phyloP scores from a whole-genome alignment of 2,888 invertebrate species.

The Diogma glabrata region DNA sequence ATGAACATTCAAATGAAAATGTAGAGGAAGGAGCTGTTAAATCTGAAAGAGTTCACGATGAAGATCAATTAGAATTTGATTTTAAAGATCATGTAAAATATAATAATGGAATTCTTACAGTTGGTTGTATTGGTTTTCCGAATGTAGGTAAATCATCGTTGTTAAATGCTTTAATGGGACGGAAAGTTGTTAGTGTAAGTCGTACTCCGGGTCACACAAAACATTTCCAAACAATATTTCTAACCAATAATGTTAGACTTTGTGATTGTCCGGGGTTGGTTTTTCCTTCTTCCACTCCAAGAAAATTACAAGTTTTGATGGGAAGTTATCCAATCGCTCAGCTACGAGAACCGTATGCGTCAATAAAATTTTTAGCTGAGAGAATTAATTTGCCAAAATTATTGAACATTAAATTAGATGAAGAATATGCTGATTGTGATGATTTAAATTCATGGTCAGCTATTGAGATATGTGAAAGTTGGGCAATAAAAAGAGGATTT shows the following conservation, averaged over 20 bases:
- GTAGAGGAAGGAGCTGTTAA: slow-evolving; percentile 11
- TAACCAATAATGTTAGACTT: slow-evolving; percentile 72
- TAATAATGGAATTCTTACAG: slow-evolving; percentile 66
- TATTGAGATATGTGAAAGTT: slow-evolving; percentile 81
- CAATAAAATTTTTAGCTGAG: slow-evolving; percentile 60
- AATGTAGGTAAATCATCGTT: slow-evolving; percentile 94
- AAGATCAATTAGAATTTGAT: slow-evolving; percentile 39
- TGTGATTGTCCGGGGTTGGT: slow-evolving; percentile 94
- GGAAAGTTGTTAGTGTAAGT: slow-evolving; percentile 88
- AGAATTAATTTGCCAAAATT: slow-evolving; percentile 57
- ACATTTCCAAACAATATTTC: slow-evolving; percentile 90
- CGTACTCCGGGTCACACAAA: slow-evolving; percentile 93
- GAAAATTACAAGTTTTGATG: slow-evolving; percentile 76
- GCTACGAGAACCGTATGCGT: slow-evolving; percentile 74
- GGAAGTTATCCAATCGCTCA: slow-evolving; percentile 93
- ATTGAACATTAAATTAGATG: slow-evolving; percentile 43
- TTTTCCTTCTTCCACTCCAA: slow-evolving; percentile 79
- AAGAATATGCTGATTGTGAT: no score
- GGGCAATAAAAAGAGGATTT: slow-evolving; percentile 79
- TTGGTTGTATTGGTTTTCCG: slow-evolving; percentile 88
- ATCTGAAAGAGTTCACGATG: slow-evolving; percentile 27
- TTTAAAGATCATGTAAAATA: slow-evolving; percentile 58
- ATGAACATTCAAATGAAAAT: slow-evolving; percentile 21
- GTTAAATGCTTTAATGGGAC: slow-evolving; percentile 86
- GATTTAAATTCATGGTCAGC: no score